Percentiles rank a stretch among this genome's conserved stretches.
These are phyloP conservation scores for Platysteira castanea DNA, from an alignment of 2,113 vertebrate genomes.

Conservation along the genomic window DNA sequence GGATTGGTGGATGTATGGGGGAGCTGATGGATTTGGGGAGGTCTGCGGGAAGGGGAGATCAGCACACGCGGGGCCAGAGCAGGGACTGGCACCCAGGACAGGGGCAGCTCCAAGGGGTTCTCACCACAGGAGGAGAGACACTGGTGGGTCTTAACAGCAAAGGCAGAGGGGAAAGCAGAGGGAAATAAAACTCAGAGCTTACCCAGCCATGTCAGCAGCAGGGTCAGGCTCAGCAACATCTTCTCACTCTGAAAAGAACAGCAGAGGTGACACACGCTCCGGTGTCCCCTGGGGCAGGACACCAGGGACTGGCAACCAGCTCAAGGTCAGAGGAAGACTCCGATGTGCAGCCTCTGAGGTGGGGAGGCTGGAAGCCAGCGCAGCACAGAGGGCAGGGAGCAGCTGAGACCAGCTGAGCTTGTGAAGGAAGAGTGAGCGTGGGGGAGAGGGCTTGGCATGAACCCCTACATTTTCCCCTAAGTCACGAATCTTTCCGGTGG, in stretches of 20 bases:
- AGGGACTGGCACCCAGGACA: background rate
- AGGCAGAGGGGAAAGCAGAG: background rate
- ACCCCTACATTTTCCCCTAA: background rate
- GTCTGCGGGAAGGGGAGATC: background rate
- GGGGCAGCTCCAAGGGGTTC: background rate
- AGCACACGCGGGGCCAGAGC: background rate
- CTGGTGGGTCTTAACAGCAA: background rate
- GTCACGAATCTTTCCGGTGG: background rate
- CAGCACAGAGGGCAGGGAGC: background rate
- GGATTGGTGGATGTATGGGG: no score
- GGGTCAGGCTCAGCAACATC: slow-evolving; percentile 5
- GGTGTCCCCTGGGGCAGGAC: background rate
- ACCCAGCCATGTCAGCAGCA: slow-evolving; percentile 54
- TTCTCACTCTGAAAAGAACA: background rate
- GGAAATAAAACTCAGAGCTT: background rate
- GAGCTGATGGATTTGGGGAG: no score
- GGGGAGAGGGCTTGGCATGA: background rate
- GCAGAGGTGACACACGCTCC: background rate
- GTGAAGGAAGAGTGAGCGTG: background rate
- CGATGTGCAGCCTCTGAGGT: background rate
- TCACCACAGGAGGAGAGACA: background rate
- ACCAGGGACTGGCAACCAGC: background rate
- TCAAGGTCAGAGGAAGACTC: background rate
- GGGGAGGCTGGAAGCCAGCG: background rate
- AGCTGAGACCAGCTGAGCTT: no score